phyloP scores from a whole-genome alignment of 1,140 invertebrate genomes.

The Tachypleus tridentatus region DNA sequence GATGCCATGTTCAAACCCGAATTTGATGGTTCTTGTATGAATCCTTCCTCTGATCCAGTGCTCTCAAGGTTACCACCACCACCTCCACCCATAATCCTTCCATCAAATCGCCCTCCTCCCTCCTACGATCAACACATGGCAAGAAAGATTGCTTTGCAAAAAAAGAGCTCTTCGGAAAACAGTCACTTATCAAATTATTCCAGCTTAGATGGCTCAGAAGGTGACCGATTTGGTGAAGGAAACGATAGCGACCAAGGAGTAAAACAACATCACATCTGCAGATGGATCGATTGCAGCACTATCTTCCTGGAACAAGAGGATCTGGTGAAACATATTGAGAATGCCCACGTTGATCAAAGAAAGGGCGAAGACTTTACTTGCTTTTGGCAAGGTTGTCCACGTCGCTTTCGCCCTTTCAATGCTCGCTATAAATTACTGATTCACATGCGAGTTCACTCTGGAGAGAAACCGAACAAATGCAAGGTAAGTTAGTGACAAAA shows the following conservation, averaged over 20 bases:
- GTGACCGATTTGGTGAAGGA: not conserved
- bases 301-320: slow-evolving; percentile 60
- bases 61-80: too few species aligned
- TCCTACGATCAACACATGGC: slow-evolving; percentile 20
- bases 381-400: slow-evolving; percentile 75
- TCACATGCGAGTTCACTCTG: slow-evolving; percentile 91
- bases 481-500: slow-evolving; percentile 50
- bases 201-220: slow-evolving; percentile 18
- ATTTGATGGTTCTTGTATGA: too few species aligned
- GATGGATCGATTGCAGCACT: slow-evolving; percentile 73
- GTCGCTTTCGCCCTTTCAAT: slow-evolving; percentile 78
- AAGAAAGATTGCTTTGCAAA: slow-evolving; percentile 11
- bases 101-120: slow-evolving; percentile 9
- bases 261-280: slow-evolving; percentile 41
- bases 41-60: too few species aligned
- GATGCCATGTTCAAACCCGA: too few species aligned
- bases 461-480: slow-evolving; percentile 92
- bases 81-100: too few species aligned
- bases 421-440: slow-evolving; percentile 91
- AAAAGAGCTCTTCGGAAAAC: slow-evolving; percentile 11
- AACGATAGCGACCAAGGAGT: not conserved
- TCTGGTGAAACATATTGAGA: slow-evolving; percentile 82
- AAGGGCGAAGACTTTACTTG: slow-evolving; percentile 81
- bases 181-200: slow-evolving; percentile 16
- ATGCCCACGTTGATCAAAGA: slow-evolving; percentile 71